Evolutionary conservation across 2,888 invertebrate genomes (phyloP).

Genomic region (Cataglyphis albicans): DNA sequence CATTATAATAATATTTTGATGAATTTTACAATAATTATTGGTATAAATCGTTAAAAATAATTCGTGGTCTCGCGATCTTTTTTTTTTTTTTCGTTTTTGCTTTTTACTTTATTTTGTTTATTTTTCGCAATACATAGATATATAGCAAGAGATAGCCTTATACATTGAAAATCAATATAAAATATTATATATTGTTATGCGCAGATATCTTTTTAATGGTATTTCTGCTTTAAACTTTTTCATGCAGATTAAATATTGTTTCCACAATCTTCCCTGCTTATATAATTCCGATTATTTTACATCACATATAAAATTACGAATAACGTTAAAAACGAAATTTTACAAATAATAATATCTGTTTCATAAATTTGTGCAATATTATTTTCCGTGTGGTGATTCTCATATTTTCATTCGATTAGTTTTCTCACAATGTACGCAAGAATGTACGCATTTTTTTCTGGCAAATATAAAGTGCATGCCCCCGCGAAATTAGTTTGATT

Average conservation of each 20-base stretch:
- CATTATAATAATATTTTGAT: not conserved
- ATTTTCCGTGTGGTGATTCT: not conserved
- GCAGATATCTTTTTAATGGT: slow-evolving; percentile 24
- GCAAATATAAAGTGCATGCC: not conserved
- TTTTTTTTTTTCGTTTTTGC: not conserved
- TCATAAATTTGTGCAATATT: not conserved
- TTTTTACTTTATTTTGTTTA: not conserved
- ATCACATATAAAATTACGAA: not conserved
- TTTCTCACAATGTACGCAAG: not conserved
- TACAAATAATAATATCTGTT: slow-evolving; percentile 13
- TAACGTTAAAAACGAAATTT: slow-evolving; percentile 3
- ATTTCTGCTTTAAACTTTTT: slow-evolving; percentile 32
- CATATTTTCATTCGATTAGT: not conserved
- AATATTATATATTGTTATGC: slow-evolving; percentile 15
- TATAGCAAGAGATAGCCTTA: not conserved
- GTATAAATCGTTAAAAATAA: slow-evolving; percentile 14
- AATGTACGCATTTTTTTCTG: not conserved
- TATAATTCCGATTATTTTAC: slow-evolving; percentile 4
- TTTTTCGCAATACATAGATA: not conserved
- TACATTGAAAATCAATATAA: slow-evolving; percentile 49
- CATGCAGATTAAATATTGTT: not conserved
- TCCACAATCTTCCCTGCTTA: not conserved
- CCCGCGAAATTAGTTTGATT: slow-evolving; percentile 46
- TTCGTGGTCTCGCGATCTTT: not conserved
- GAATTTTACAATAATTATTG: slow-evolving; percentile 18